Conservation (phyloP, 2,113 vertebrate genomes). For the Heterocephalus glaber region DNA sequence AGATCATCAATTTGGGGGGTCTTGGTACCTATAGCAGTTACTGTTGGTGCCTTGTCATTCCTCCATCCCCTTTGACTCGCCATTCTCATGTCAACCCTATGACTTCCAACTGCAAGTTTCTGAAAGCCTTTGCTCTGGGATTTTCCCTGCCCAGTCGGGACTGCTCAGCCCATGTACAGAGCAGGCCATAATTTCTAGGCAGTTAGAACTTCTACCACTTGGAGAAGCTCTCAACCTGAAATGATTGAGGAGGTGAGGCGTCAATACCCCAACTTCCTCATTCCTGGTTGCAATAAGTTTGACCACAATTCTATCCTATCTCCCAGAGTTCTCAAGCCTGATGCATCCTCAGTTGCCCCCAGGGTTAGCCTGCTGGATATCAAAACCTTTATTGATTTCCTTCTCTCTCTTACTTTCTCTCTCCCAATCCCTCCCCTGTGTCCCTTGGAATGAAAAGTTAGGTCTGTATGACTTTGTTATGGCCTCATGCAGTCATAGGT, state of each 20-base stretch:
- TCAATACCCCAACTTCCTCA: neutral
- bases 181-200: neutral
- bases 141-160: neutral
- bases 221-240: neutral
- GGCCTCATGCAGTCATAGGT: neutral
- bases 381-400: neutral
- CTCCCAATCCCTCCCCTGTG: neutral
- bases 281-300: neutral
- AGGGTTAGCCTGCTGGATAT: neutral
- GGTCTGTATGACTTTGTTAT: neutral
- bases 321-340: neutral
- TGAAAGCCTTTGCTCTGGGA: neutral
- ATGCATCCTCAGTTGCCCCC: neutral
- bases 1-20: neutral
- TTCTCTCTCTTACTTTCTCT: neutral
- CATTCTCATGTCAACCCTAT: neutral
- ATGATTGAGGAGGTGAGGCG: neutral
- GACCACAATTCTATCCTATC: neutral
- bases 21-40: neutral
- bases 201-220: neutral
- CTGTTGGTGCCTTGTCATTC: neutral
- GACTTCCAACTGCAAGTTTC: neutral
- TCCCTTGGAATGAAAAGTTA: conserved; percentile 19
- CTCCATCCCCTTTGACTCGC: neutral
- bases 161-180: neutral